Evolutionary conservation across 2,888 invertebrate genomes (phyloP), one percentile per base, ranked within the genome.

Genomic region (Caenorhabditis sinica): DNA sequence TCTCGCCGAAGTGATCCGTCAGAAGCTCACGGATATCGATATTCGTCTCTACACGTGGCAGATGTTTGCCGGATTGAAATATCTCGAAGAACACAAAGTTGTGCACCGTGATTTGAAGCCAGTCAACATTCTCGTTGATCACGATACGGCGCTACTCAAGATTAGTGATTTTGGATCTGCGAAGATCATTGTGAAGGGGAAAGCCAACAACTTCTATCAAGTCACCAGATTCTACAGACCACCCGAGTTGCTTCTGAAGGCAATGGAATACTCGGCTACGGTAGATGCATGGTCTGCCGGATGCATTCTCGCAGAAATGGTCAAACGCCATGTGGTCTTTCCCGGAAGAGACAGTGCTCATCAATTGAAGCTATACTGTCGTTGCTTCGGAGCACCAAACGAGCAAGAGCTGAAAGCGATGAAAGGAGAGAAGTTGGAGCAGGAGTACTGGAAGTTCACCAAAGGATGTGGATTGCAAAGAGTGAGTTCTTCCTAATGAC

Each of bases 221-320:
- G 90, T 90, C 11, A 90, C 90, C 11, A 85, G 90, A 2, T 90
- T 89, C 86, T 90, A 90, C 71, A 86, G 90, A 28, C 90, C 90
- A 33, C 90, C 90, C 15, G 90, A 90, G 49, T 82, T 90, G 20
- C 79, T 90, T 4, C 71, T 89, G 40, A 88, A 85, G 20, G 71
- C 87, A 3, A 74, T 73, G 33, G 73, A 86, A 56, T 90, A 90
- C 65, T 71, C 53, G 65, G 45, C 73, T 5, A 74, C 81, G 25
- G 74, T 88, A 30, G 86, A 90, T 72, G 72, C 87, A 5, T 90
- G 90, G 90, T 86, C 87, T 20, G 90, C 85, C 3, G 90, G 90
- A 13, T 90, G 90, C 68, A 87, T 89, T 5, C 36, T 89, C 8
- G 90, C 88, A 4, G 90, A 90, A 65, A 89, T 90, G 89, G 82